Base-by-base conservation (phyloP, 1,140 invertebrate genomes). In the Danaus plexippus region DNA sequence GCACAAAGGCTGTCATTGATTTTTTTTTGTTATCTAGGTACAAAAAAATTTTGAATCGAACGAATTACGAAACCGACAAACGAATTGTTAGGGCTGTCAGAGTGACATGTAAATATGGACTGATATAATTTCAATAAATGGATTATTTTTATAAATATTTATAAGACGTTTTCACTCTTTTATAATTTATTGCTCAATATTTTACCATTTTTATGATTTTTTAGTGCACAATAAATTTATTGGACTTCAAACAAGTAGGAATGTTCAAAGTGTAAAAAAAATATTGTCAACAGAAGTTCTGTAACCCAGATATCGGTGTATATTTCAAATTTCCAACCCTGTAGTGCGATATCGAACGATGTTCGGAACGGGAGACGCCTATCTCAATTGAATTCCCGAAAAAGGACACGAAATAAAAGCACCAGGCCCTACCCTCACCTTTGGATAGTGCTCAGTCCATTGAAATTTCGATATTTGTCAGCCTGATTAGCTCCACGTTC, bases 401-500 rank as follows among this genome's bases (percentile, higher is more conserved):
- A 75, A 75, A 71, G 67, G 66, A 68, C 53, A 58, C 59, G 63
- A 69, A 77, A 72, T 74, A 75, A 80, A 80, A 73, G 72, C 68
- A 69, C 54, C 61, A 55, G 47, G 55, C 55, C 59, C 60, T 62
- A 66, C 61, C 72, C 73, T 72, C 65, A 66, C 67, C 67, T 73
- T 63, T 69, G 59, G 74, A 78, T 73, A 72, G 69, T 73, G 62
- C 63, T 61, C 54, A 58, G 62, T 73, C 77, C 70, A 80, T 80
- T 78, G 73, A 80, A 73, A 77, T 74, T 69, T 73, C 71, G 75
- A 69, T 80, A 80, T 80, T 80, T 81, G 75, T 76, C 77, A 77
- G 71, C 68, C 69, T 81, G 78, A 81, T 81, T 84, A 81, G 78
- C 80, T 64, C 65, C 69, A 67, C 64, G 67, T 66, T 61, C 62